Evolutionary conservation across 2,888 invertebrate species (phyloP), one percentile per base, ranked within the genome.

Genomic region (Diaphora mendica): DNA sequence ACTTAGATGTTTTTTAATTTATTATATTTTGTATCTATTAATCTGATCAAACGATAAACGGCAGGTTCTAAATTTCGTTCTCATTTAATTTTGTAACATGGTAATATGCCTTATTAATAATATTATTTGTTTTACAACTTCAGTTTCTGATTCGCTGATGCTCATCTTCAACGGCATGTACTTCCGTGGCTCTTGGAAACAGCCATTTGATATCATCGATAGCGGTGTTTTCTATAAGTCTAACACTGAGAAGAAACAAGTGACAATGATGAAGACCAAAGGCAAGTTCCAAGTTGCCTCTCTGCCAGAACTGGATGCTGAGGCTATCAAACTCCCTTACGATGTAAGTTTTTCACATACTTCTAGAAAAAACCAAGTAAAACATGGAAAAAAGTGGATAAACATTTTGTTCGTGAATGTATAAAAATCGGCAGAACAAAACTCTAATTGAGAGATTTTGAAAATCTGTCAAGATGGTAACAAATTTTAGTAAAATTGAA

Each of bases 131-230:
- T 13, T 71, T 92, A 20, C 85, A 94, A 93, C 91, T 26, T 88
- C 93, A 64, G 89, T 90, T 68, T 89, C 96, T 0, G 96, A 96
- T 64, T 97, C 97, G 0, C 93, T 96, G 82, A 96, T 98, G 93
- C 91, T 98, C 51, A 94, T 98, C 68, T 97, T 97, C 82, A 98
- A 98, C 84, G 97, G 97, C 0, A 94, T 98, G 85, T 98, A 97
- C 89, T 98, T 97, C 95, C 97, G 97, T 79, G 98, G 97, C n/a
- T 96, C 96, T 20, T 98, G 98, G 98, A 96, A 96, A 77, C 95
- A 96, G 42, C 94, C 97, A 0, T 98, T 98, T 88, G 96, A 97
- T 76, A 87, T 89, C 26, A 91, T 94, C 3, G 93, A 94, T 71
- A 86, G 93, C 3, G 96, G 96, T 59, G 96, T 97, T 77, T 98